These are phyloP conservation scores for Miltochrista miniata DNA, from an alignment of 2,888 invertebrate genomes.

Conservation along the genomic window DNA sequence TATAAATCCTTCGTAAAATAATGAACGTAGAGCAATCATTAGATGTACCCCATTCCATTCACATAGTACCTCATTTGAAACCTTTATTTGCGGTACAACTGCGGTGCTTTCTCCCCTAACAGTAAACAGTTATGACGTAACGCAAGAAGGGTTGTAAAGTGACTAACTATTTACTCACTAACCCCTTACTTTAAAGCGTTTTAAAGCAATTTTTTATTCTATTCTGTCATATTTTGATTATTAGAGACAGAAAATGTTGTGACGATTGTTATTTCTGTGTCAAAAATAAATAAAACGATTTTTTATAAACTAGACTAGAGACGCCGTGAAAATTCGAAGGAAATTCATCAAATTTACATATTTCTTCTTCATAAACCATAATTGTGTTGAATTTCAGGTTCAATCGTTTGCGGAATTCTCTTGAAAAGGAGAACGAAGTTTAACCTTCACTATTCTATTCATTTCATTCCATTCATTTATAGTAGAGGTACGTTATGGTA, in stretches of 20 bases:
- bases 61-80: constrained; percentile 15
- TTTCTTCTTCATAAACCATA: too few species aligned
- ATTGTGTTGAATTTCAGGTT: too few species aligned
- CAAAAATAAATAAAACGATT: too few species aligned
- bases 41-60: constrained; percentile 26
- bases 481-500: too few species aligned
- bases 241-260: too few species aligned
- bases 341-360: too few species aligned
- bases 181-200: constrained; percentile 1
- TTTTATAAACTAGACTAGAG: too few species aligned
- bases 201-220: constrained; percentile 4
- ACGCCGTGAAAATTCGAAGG: too few species aligned
- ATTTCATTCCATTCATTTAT: too few species aligned
- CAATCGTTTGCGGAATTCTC: too few species aligned
- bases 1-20: not conserved
- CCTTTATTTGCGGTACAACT: constrained; percentile 36
- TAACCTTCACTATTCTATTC: too few species aligned
- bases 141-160: constrained; percentile 19
- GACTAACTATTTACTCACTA: constrained; percentile 38
- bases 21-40: constrained; percentile 1
- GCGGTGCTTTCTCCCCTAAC: constrained; percentile 22
- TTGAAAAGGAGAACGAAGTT: too few species aligned
- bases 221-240: not conserved
- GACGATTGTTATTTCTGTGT: not conserved
- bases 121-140: constrained; percentile 18